Conservation (phyloP, 2,113 vertebrate genomes). For the Columbina picui region DNA sequence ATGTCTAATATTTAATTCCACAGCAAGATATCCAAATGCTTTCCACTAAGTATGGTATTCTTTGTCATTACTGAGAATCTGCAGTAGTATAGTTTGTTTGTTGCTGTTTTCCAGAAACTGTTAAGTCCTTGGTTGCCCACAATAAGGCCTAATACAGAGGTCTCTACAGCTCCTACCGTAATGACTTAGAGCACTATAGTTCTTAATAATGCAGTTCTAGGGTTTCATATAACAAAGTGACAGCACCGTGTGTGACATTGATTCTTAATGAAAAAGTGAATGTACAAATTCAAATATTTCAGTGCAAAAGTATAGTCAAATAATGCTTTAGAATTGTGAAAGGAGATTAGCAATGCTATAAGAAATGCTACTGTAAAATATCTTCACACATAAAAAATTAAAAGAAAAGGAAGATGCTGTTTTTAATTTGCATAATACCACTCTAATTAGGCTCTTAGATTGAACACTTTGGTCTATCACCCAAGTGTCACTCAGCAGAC, state of each 20-base stretch:
- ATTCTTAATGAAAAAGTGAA: neutral
- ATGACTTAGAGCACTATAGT: neutral
- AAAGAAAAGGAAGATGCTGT: neutral
- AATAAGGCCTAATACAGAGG: neutral
- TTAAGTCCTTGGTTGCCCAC: neutral
- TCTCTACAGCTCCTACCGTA: neutral
- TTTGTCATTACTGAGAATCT: neutral
- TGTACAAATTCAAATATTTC: neutral
- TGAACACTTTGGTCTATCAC: neutral
- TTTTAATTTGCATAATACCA: neutral
- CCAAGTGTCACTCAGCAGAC: neutral
- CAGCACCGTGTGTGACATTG: neutral
- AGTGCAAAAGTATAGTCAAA: neutral
- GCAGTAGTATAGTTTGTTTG: neutral
- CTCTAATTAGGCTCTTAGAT: neutral
- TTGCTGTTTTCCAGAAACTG: neutral
- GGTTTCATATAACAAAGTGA: neutral
- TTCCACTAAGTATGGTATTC: neutral
- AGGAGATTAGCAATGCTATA: neutral
- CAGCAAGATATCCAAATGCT: neutral
- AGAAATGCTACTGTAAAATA: neutral
- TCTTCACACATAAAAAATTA: neutral
- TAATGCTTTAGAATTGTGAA: neutral
- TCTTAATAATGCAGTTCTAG: neutral
- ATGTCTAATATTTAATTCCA: neutral